Evolutionary conservation across 1,140 invertebrate genomes (phyloP), one percentile per base, ranked within the genome.

Genomic region (Elymnias hypermnestra): DNA sequence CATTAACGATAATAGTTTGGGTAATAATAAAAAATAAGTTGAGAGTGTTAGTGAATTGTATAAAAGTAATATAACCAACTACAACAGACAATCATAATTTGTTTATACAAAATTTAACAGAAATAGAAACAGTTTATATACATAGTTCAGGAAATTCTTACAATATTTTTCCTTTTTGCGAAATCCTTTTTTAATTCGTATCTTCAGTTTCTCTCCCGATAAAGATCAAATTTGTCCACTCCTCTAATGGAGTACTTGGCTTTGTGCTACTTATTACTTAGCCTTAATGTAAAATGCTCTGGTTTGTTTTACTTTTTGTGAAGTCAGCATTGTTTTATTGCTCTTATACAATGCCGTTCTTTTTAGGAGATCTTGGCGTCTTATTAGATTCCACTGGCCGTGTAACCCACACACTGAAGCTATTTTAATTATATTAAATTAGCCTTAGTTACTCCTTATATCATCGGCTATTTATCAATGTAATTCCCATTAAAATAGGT

Each of bases 221-320:
- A 31, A 19, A 15, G 35, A 47, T 47, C 44, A 31, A 47, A 47
- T 47, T 47, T 28, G 35, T 47, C 36, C 29, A 33, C 36, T 19
- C 18, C 19, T 39, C 17, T 39, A 47, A 39, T 47, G 23, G 36
- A 38, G 28, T 29, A 26, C 26, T 26, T 22, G 21, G 44, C 18
- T 47, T 15, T 37, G 42, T 33, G 29, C 8, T 47, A 29, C 28
- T 47, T 39, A 47, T 36, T 45, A 36, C 13, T 19, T 37, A 28
- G n/a, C 18, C 26, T 47, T 33, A 45, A 45, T 41, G 4, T 26
- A 29, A 41, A 41, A 41, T 12, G 25, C 25, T 12, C 25, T 26
- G 0, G 23, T 7, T 33, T 33, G 15, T 15, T 33, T 33, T 33
- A 10, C 12, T 33, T 7, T 15, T 2, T 31, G 2, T 15, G 15